Conservation (phyloP, 1,140 invertebrate species). For the Trachymyrmex cornetzi region DNA sequence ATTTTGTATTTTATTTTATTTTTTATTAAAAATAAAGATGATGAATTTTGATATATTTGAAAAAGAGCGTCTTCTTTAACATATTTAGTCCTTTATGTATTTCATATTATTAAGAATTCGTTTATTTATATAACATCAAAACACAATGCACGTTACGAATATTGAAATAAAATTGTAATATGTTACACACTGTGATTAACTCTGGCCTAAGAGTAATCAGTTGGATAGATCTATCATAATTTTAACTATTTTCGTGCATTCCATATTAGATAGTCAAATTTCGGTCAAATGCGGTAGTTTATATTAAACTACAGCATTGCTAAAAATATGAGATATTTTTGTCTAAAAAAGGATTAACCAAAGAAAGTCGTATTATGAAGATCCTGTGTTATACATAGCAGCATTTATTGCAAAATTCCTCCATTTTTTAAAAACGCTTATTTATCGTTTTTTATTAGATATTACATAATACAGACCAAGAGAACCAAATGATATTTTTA, state of each 20-base stretch:
- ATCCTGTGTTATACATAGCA: conserved; percentile 36
- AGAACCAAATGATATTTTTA: conserved; percentile 34
- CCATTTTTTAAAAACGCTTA: conserved; percentile 35
- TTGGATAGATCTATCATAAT: conserved; percentile 52
- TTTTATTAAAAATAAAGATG: background rate
- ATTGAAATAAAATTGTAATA: conserved; percentile 32
- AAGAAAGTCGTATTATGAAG: conserved; percentile 59
- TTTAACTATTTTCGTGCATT: conserved; percentile 69
- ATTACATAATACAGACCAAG: conserved; percentile 18
- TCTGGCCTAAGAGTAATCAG: conserved; percentile 39
- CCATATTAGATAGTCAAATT: conserved; percentile 63
- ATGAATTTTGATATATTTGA: conserved; percentile 11
- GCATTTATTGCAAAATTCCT: conserved; percentile 47
- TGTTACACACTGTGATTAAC: conserved; percentile 1
- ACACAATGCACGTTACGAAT: background rate
- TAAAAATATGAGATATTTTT: conserved; percentile 65
- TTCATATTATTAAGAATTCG: background rate
- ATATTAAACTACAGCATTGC: conserved; percentile 64
- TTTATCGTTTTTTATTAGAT: conserved; percentile 30
- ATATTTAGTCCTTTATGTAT: background rate
- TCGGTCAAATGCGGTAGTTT: conserved; percentile 38
- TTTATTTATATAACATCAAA: conserved; percentile 8
- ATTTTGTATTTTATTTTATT: conserved; percentile 6
- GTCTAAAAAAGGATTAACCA: conserved; percentile 64
- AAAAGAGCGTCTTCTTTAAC: background rate